phyloP scores from a whole-genome alignment of 1,140 invertebrate genomes.

The Euglossa dilemma region DNA sequence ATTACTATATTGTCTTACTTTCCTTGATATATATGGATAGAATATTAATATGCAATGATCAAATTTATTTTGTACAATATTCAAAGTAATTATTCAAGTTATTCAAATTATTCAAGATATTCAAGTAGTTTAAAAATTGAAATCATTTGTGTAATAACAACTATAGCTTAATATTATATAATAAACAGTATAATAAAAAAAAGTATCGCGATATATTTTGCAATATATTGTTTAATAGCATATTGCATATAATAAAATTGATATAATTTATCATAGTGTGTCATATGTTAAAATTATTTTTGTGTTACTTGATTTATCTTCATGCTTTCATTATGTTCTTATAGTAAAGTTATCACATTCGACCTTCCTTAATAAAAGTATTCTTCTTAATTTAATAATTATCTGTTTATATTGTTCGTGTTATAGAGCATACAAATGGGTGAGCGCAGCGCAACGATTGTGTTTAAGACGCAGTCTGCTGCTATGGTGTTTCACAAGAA shows the following conservation, averaged over 20 bases:
- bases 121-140: neutral
- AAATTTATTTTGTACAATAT: neutral
- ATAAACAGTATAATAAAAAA: neutral
- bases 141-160: neutral
- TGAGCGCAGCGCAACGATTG: conserved; percentile 82
- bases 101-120: too few species aligned
- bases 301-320: neutral
- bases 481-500: conserved; percentile 84
- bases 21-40: neutral
- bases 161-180: neutral
- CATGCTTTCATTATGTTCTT: neutral
- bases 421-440: conserved; percentile 81
- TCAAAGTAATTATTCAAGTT: too few species aligned
- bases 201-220: neutral
- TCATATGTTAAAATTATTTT: neutral
- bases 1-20: neutral
- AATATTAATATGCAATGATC: neutral
- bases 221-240: neutral
- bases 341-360: conserved; percentile 1
- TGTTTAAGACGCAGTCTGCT: conserved; percentile 83
- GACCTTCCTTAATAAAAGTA: conserved; percentile 34
- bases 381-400: conserved; percentile 55
- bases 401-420: conserved; percentile 66
- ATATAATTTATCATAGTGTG: neutral
- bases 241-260: neutral